These are phyloP conservation scores for Herpetotheres cachinnans DNA, from an alignment of 2,113 vertebrate genomes.

Conservation along the genomic window DNA sequence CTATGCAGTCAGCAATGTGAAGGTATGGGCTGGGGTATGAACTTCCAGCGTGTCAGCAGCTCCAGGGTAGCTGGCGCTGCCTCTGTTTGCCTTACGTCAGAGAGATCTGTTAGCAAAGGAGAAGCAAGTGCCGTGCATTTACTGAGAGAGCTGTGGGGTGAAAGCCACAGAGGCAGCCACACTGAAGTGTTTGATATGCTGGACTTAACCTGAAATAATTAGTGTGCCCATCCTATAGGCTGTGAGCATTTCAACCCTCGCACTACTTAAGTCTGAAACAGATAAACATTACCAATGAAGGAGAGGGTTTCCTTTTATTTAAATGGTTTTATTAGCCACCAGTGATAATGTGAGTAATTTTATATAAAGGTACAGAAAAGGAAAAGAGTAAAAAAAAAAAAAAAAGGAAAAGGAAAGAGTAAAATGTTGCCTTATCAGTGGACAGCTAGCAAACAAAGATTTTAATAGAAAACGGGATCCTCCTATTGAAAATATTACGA, in stretches of 20 bases:
- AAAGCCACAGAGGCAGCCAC: rapidly evolving
- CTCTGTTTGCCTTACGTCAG: background rate
- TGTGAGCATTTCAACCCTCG: background rate
- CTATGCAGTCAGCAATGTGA: background rate
- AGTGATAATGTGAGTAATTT: background rate
- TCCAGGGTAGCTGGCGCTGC: background rate
- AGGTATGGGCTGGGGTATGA: background rate
- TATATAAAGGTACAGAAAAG: background rate
- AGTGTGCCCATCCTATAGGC: background rate
- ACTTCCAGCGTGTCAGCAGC: background rate
- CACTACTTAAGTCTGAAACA: background rate
- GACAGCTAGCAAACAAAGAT: background rate
- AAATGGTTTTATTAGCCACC: background rate
- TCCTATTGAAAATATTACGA: background rate
- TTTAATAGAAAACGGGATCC: background rate
- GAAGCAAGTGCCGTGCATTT: background rate
- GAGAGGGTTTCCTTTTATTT: background rate
- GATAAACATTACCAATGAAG: background rate
- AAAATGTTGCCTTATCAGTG: background rate
- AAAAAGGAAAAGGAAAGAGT: too few relatives aligned
- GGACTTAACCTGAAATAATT: background rate
- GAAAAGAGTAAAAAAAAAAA: too few relatives aligned
- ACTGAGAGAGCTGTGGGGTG: background rate
- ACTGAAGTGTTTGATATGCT: background rate
- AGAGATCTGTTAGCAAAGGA: background rate